Percentiles rank a stretch among this genome's conserved stretches.
These are phyloP conservation scores for Embiotoca jacksoni DNA, from an alignment of 2,113 vertebrate species.

Conservation along the genomic window DNA sequence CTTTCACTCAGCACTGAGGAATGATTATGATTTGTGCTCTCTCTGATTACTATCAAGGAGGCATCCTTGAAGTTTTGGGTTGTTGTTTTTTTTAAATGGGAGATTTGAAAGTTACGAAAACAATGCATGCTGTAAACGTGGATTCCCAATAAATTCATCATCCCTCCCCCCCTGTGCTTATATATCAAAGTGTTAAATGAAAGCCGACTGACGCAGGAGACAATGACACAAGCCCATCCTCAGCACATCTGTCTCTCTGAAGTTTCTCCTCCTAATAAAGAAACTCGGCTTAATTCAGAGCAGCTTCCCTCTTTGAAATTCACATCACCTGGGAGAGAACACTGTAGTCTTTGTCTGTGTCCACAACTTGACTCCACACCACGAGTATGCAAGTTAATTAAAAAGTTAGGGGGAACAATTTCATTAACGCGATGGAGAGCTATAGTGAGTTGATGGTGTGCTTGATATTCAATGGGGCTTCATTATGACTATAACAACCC, in stretches of 20 bases:
- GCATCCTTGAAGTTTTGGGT: slow-evolving; percentile 20
- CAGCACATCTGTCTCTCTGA: slow-evolving; percentile 69
- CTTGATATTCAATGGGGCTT: slow-evolving; percentile 75
- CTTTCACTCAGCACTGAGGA: slow-evolving; percentile 38
- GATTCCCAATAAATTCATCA: slow-evolving; percentile 26
- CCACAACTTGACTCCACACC: slow-evolving; percentile 76
- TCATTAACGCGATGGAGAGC: slow-evolving; percentile 75
- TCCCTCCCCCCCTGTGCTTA: background rate
- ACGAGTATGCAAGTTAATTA: slow-evolving; percentile 78
- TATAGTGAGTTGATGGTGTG: slow-evolving; percentile 68
- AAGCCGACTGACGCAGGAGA: slow-evolving; percentile 33
- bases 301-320: slow-evolving; percentile 73
- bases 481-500: slow-evolving; percentile 68
- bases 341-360: slow-evolving; percentile 70
- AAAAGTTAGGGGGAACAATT: slow-evolving; percentile 79
- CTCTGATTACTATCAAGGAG: slow-evolving; percentile 58
- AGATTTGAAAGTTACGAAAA: slow-evolving; percentile 54
- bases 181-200: slow-evolving; percentile 51
- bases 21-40: slow-evolving; percentile 47
- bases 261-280: slow-evolving; percentile 79
- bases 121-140: slow-evolving; percentile 24
- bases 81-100: background rate
- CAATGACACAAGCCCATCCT: slow-evolving; percentile 56
- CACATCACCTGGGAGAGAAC: slow-evolving; percentile 71
- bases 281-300: slow-evolving; percentile 53